Evolutionary conservation across 2,888 invertebrate genomes (phyloP), one percentile per base, ranked within the genome.

Genomic region (Stenurella melanura): DNA sequence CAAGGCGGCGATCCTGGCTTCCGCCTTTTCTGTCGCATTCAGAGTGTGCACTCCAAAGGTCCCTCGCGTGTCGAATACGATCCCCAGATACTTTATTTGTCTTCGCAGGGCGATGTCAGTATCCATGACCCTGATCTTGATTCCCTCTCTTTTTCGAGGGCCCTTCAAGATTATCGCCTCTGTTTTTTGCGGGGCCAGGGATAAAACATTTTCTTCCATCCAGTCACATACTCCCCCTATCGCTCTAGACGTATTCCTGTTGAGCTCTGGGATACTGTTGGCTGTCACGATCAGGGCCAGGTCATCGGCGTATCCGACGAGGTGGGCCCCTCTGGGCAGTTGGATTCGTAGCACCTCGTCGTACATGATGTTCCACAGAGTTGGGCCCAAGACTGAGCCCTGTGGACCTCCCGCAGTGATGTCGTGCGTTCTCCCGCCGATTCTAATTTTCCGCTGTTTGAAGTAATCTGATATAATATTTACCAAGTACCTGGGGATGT

Each of bases 11-110:
- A 76, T 75, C 21, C 57, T 74, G 19, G 38, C 68, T 0, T 79
- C 79, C 1, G 83, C 82, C 69, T 75, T 83, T 9, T n/a, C 72
- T 6, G 66, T 66, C 17, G 78, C 71, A 12, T 34, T 68, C 21
- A 61, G 64, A n/a, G 83, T 66, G 56, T 85, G 82, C 9, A 66
- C 58, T 17, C 75, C 74, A 64, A 80, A 83, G 57, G 73, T 77
- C 17, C 81, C 18, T 42, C 69, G 64, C 11, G 56, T 57, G 64
- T 83, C 83, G 1, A 85, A 56, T 21, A 42, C 64, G 15, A 83
- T 75, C 3, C 84, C 84, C 11, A 84, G 68, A 30, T 84, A 85
- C 76, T 82, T 82, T 17, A 81, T 57, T 9, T 38, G 5, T 21
- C 66, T 67, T 0, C 18, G 9, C 10, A 21, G 60, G 19, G 10